Evolutionary conservation across 37 sponge, comb jelly and placozoan genomes (phyloP), one percentile per base, ranked within the genome.

Genomic region (Beroe ovata): DNA sequence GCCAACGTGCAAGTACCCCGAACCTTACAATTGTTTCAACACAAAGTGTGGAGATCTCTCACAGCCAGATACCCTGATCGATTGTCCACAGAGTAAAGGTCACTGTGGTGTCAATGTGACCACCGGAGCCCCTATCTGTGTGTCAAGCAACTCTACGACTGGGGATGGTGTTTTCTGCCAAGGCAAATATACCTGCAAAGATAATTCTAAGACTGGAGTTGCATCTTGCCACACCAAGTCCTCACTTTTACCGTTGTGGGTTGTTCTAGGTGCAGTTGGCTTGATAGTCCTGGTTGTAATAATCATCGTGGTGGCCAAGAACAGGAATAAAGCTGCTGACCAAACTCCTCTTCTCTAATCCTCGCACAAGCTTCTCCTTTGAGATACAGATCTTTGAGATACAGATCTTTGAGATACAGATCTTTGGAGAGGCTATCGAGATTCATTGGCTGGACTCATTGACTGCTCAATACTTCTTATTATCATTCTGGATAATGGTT

Each of bases 241-340:
- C n/a, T 23, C 3, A 18, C 63, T 62, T 6, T 62, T 62, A 62
- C 63, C 63, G 4, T 62, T 62, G 63, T 62, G 63, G 63, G 26
- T 62, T 62, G 22, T 62, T 62, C n/a, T 62, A 16, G 63, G 63
- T 23, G 63, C 26, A 16, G 23, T 16, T 18, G 11, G 21, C 3
- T 23, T 16, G 11, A 29, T 62, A 29, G 63, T 18, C 28, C 4
- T 62, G 4, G 63, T 62, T 18, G 63, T 18, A 28, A 29, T 29
- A 4, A 18, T 62, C 26, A 62, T 62, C n/a, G 6, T 6, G 23
- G 23, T 62, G 4, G 26, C 26, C 63, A 62, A 18, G 63, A 62
- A 16, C 4, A 23, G 63, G 23, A 28, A 23, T 20, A 8, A 4
- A 6, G 63, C 63, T 6, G 63, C 21, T 4, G 63, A 62, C n/a